Conservation (phyloP, 92 coral and sea anemone genomes). For the Parazoanthus atlanticus region DNA sequence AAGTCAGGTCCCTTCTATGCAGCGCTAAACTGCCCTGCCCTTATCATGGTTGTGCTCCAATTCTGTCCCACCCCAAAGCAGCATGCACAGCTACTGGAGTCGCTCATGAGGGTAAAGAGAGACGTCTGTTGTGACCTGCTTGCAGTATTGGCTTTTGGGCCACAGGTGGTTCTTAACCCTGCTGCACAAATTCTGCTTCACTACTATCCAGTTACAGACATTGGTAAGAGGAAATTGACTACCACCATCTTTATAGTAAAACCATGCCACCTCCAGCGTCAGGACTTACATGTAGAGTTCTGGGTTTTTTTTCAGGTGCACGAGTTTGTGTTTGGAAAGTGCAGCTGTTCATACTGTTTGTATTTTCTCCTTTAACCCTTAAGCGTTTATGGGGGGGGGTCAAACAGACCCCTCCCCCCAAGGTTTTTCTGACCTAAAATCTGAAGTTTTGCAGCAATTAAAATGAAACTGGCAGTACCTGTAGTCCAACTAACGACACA, state of each 20-base stretch:
- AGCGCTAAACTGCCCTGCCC: slow-evolving; percentile 80
- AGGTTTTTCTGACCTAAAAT: too few relatives aligned
- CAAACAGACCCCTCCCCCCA: too few relatives aligned
- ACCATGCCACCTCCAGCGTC: neutral
- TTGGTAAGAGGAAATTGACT: slow-evolving; percentile 60
- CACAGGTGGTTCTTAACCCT: slow-evolving; percentile 88
- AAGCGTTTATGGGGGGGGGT: too few relatives aligned
- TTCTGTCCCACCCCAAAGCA: slow-evolving; percentile 95
- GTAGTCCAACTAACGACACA: too few relatives aligned
- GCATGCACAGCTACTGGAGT: slow-evolving; percentile 95
- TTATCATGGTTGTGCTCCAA: slow-evolving; percentile 88
- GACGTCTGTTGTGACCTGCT: slow-evolving; percentile 92
- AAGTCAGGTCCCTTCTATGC: slow-evolving; percentile 82
- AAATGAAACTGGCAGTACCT: too few relatives aligned
- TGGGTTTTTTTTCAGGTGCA: too few relatives aligned
- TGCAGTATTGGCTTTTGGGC: slow-evolving; percentile 97
- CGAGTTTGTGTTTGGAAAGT: too few relatives aligned
- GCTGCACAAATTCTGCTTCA: slow-evolving; percentile 93
- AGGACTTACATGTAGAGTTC: too few relatives aligned
- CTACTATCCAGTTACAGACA: slow-evolving; percentile 85
- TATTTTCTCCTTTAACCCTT: too few relatives aligned
- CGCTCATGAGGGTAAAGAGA: slow-evolving; percentile 91
- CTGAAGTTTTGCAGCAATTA: too few relatives aligned
- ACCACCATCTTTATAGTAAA: neutral
- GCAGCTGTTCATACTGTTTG: too few relatives aligned